Percentiles rank a stretch among this genome's conserved stretches.
Evolutionary conservation across 2,888 invertebrate species (phyloP).

Genomic region (Scelioninae gen. 2): DNA sequence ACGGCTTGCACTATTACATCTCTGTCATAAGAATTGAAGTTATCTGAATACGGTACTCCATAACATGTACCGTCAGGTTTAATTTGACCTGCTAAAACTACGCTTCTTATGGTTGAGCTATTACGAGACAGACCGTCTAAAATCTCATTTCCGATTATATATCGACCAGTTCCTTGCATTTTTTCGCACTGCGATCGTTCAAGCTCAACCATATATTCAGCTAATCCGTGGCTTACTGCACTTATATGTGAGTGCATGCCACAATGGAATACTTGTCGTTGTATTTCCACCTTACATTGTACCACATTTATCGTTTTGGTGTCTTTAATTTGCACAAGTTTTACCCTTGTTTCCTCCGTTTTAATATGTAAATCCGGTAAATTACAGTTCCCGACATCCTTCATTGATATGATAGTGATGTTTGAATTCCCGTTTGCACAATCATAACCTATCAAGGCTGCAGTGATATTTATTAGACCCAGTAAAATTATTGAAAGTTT

Average conservation of each 20-base stretch:
- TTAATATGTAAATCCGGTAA: not conserved
- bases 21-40: not conserved
- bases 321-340: not conserved
- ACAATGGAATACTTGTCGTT: constrained; percentile 2
- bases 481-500: not conserved
- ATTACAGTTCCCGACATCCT: not conserved
- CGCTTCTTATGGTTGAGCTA: not conserved
- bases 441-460: not conserved
- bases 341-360: not conserved
- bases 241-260: constrained; percentile 5
- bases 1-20: not conserved
- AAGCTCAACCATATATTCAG: constrained; percentile 14
- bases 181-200: not conserved
- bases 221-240: constrained; percentile 2
- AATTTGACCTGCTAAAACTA: not conserved
- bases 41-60: constrained; percentile 5
- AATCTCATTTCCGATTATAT: not conserved
- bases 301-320: not conserved
- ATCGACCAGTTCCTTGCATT: not conserved
- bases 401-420: not conserved
- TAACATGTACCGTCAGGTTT: not conserved
- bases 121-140: not conserved
- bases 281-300: constrained; percentile 8
- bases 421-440: not conserved
- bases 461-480: too few relatives aligned